Percentiles rank a stretch among this genome's conserved stretches.
phyloP scores from a whole-genome alignment of 2,888 invertebrate genomes.

The Cetonia aurata region DNA sequence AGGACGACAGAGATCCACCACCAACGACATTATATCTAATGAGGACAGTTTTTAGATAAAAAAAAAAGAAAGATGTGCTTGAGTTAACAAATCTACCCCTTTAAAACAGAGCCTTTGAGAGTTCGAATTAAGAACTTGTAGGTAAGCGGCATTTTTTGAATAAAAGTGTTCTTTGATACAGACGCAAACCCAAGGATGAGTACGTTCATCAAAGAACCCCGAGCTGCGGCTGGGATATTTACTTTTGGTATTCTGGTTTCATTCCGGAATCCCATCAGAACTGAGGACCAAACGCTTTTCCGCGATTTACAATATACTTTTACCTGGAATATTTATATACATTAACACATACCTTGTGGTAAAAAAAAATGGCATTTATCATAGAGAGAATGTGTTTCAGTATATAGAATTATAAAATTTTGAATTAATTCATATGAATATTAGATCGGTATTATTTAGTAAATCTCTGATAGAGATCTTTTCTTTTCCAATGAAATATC shows the following conservation, averaged over 20 bases:
- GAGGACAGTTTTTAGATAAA: slow-evolving; percentile 19
- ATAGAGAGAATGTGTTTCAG: not conserved
- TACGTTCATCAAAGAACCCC: slow-evolving; percentile 71
- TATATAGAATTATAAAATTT: too few species aligned
- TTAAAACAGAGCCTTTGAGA: slow-evolving; percentile 74
- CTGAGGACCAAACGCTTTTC: slow-evolving; percentile 74
- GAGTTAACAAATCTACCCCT: slow-evolving; percentile 69
- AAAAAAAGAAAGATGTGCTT: too few species aligned
- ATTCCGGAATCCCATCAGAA: slow-evolving; percentile 73
- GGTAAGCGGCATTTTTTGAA: slow-evolving; percentile 81
- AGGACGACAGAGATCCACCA: slow-evolving; percentile 87
- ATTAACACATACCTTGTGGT: not conserved
- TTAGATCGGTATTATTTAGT: too few species aligned
- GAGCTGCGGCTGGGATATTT: slow-evolving; percentile 66
- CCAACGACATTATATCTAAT: slow-evolving; percentile 81
- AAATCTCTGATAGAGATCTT: too few species aligned
- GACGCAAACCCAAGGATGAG: slow-evolving; percentile 92
- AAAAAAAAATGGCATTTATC: not conserved
- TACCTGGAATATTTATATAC: slow-evolving; percentile 63
- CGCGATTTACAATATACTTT: slow-evolving; percentile 74
- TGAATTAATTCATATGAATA: not conserved
- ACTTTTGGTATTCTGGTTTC: slow-evolving; percentile 66
- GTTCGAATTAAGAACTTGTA: slow-evolving; percentile 76
- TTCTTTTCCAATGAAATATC: too few species aligned
- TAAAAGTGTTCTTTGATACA: slow-evolving; percentile 84